Evolutionary conservation across 1,140 invertebrate genomes (phyloP).

Genomic region (Pseudachorutes palmiensis): DNA sequence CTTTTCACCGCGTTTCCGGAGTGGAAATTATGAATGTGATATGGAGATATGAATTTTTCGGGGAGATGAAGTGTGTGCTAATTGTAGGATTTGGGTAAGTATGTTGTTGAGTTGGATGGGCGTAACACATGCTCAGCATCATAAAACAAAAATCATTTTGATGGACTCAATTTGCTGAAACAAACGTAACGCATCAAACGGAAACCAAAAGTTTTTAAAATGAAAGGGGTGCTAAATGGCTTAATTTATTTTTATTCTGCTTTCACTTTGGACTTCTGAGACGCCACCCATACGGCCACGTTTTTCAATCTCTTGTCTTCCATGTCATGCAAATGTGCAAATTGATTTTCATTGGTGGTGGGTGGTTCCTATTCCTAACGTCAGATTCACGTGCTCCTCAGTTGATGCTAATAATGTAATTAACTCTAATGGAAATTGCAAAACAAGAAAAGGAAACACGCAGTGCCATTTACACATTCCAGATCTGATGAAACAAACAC

Average conservation of each 20-base stretch:
- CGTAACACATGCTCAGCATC: background rate
- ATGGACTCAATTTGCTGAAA: too few species aligned
- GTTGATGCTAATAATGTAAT: background rate
- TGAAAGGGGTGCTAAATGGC: background rate
- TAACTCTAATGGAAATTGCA: background rate
- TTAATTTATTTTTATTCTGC: background rate
- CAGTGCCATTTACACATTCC: too few species aligned
- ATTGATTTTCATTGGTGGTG: background rate
- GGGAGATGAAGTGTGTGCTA: background rate
- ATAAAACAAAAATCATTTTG: too few species aligned
- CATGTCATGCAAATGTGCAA: background rate
- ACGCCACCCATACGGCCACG: background rate
- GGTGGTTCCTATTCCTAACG: background rate
- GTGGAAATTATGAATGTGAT: background rate
- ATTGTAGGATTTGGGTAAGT: background rate
- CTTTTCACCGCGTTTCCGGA: background rate
- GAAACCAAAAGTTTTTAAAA: too few species aligned
- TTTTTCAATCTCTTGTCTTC: background rate
- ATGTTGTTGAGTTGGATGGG: background rate
- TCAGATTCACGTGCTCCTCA: background rate
- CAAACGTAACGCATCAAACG: too few species aligned
- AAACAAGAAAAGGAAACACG: background rate
- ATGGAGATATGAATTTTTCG: background rate
- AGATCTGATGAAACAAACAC: too few species aligned
- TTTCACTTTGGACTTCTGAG: background rate